Percentiles rank a stretch among this genome's conserved stretches.
These are phyloP conservation scores for Pempheris klunzingeri DNA, from an alignment of 2,797 vertebrate genomes.

Conservation along the genomic window DNA sequence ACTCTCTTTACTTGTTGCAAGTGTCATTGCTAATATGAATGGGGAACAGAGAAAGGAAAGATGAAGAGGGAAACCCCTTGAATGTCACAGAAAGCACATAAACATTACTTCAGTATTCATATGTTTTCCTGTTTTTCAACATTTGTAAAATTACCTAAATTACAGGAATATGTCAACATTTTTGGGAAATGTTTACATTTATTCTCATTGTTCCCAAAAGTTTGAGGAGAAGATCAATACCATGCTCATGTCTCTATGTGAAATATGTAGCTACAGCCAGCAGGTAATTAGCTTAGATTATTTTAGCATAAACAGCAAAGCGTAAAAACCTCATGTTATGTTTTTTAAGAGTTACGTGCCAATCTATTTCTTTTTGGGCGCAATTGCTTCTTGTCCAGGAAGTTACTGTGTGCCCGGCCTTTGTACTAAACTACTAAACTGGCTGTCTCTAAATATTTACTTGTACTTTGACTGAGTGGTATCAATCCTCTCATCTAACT, in stretches of 20 bases:
- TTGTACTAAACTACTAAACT: not conserved
- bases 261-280: not conserved
- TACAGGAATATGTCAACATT: not conserved
- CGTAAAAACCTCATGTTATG: too few species aligned
- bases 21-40: slow-evolving; percentile 39
- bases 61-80: not conserved
- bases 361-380: too few species aligned
- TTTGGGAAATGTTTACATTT: not conserved
- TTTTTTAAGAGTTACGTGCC: too few species aligned
- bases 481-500: too few species aligned
- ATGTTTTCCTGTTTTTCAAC: not conserved
- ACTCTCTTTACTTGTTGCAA: slow-evolving; percentile 47
- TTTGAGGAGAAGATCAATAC: not conserved
- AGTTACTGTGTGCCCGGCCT: not conserved
- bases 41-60: slow-evolving; percentile 20
- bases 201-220: not conserved
- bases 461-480: too few species aligned
- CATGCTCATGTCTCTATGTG: not conserved
- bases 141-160: not conserved
- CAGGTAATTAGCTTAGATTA: not conserved
- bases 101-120: not conserved
- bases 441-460: not conserved
- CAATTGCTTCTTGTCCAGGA: not conserved
- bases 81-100: slow-evolving; percentile 20
- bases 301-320: not conserved